phyloP scores from a whole-genome alignment of 2,888 invertebrate species.

The Linnaemya vulpina region DNA sequence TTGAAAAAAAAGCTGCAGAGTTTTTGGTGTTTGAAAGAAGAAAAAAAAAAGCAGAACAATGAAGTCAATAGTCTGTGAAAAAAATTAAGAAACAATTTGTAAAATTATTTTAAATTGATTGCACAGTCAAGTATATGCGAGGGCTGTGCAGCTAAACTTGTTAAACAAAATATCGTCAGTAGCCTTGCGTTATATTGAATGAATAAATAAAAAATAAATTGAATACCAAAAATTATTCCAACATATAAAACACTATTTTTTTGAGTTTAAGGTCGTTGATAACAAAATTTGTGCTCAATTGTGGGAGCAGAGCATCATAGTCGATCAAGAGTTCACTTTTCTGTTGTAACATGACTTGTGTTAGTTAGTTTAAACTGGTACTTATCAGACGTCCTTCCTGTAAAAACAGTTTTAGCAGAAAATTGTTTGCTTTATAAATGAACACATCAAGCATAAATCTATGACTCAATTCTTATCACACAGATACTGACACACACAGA shows the following conservation, averaged over 20 bases:
- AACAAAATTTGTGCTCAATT: too few relatives aligned
- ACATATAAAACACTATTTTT: too few relatives aligned
- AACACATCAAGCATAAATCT: slow-evolving; percentile 18
- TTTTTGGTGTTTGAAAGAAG: slow-evolving; percentile 10
- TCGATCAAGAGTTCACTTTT: too few relatives aligned
- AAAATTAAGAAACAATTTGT: slow-evolving; percentile 60
- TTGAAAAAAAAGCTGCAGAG: slow-evolving; percentile 4
- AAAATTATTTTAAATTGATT: slow-evolving; percentile 22
- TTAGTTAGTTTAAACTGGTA: background rate
- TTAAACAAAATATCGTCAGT: too few relatives aligned
- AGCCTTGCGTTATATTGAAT: too few relatives aligned
- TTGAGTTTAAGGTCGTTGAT: too few relatives aligned
- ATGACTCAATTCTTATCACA: slow-evolving; percentile 60
- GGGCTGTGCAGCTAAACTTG: background rate
- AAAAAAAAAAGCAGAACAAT: slow-evolving; percentile 45
- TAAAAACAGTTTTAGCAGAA: slow-evolving; percentile 10
- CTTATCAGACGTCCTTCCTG: slow-evolving; percentile 13
- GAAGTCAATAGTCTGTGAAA: slow-evolving; percentile 55
- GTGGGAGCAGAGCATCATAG: too few relatives aligned
- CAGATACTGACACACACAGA: background rate
- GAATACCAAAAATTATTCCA: too few relatives aligned
- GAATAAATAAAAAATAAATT: too few relatives aligned
- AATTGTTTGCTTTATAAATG: background rate
- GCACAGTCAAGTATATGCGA: slow-evolving; percentile 24
- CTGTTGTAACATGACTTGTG: too few relatives aligned